phyloP scores from a whole-genome alignment of 2,113 vertebrate genomes.

The Nibea albiflora region DNA sequence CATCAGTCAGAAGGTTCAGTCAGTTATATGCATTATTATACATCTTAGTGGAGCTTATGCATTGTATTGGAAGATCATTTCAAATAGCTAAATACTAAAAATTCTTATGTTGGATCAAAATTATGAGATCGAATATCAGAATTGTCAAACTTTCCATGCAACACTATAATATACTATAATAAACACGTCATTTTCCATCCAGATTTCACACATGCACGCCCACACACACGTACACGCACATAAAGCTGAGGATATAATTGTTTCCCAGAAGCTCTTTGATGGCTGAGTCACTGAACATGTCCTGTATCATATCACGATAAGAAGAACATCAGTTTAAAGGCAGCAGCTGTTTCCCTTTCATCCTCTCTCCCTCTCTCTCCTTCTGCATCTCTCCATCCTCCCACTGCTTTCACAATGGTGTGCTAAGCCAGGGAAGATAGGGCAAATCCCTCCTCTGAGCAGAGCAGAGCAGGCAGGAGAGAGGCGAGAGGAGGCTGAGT shows the following conservation, averaged over 20 bases:
- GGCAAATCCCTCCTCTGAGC: slow-evolving; percentile 81
- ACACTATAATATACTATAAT: neutral
- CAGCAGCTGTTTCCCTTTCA: slow-evolving; percentile 78
- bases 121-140: neutral
- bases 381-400: slow-evolving; percentile 76
- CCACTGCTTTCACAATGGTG: slow-evolving; percentile 81
- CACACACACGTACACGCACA: slow-evolving; percentile 25
- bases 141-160: neutral
- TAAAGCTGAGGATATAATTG: slow-evolving; percentile 64
- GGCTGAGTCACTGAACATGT: slow-evolving; percentile 75
- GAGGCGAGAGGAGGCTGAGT: slow-evolving; percentile 40
- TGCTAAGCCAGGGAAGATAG: slow-evolving; percentile 79
- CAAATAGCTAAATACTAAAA: no score
- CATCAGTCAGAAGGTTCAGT: neutral
- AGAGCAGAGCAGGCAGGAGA: slow-evolving; percentile 59
- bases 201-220: slow-evolving; percentile 25
- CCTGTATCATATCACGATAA: slow-evolving; percentile 74
- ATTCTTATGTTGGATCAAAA: no score
- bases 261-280: slow-evolving; percentile 76
- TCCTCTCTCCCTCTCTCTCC: slow-evolving; percentile 63
- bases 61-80: neutral
- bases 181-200: slow-evolving; percentile 10
- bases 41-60: neutral
- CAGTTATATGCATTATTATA: neutral
- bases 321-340: slow-evolving; percentile 79